Evolutionary conservation across 2,797 vertebrate species (phyloP), one percentile per base, ranked within the genome.

Genomic region (Rhabdomys pumilio): DNA sequence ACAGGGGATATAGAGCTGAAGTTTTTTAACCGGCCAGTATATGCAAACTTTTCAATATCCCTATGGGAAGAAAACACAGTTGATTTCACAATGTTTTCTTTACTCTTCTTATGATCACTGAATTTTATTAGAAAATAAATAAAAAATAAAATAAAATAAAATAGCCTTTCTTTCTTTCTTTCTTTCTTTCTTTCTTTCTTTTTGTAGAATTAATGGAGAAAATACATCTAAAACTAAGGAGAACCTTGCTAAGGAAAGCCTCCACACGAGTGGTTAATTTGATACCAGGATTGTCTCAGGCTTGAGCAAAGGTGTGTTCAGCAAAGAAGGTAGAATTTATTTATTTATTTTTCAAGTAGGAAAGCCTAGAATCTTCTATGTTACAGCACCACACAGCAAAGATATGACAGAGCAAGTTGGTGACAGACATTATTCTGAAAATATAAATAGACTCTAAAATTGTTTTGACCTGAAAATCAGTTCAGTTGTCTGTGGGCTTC

Each of bases 361-460:
- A 92, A 94, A 89, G 63, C 55, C 83, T 89, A 38, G 69, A 90
- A 55, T 96, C 79, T 92, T 95, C 86, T 97, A 75, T 94, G 82
- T 94, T 94, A 88, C 55, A 89, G 80, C 94, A 97, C 50, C 53
- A 34, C 1, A 69, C 55, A 95, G 96, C 79, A 94, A 87, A 96
- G 65, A 90, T 34, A 97, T 82, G 86, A 72, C 94, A 96, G 17
- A 90, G 83, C 94, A 90, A 97, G 93, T 94, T 94, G 79, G 59
- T 81, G 89, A 89, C 90, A 81, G 95, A 80, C 85, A 93, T 79
- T 61, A 87, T 90, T 73, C 89, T 31, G 86, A 94, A 81, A 96
- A 96, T 94, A 96, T 90, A 95, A 95, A 97, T 69, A 92, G 96
- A 93, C n/a, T 94, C 63, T 92, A 53, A 96, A 96, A 97, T 97